phyloP scores from a whole-genome alignment of 2,113 vertebrate species.

The Centropus bengalensis region DNA sequence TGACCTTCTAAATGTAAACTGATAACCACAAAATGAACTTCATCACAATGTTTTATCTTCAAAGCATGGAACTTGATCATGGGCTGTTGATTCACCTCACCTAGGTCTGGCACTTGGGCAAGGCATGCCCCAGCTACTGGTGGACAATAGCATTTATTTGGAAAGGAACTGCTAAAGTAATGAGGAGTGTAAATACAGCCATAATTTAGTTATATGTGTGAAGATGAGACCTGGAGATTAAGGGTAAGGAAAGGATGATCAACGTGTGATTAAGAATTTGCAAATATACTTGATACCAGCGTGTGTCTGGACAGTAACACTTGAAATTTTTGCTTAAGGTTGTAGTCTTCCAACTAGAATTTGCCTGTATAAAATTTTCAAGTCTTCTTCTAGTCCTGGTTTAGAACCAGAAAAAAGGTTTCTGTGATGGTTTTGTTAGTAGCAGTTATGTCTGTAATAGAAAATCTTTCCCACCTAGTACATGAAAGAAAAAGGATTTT shows the following conservation, averaged over 20 bases:
- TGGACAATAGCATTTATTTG: background rate
- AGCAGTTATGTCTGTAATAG: background rate
- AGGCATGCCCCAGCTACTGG: background rate
- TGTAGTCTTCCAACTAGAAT: background rate
- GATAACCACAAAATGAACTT: background rate
- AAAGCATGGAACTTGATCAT: background rate
- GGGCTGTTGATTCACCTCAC: background rate
- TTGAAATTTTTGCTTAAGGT: background rate
- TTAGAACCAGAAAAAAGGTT: background rate
- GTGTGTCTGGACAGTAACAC: background rate
- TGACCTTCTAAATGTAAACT: background rate
- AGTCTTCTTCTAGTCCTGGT: background rate
- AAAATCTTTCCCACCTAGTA: background rate
- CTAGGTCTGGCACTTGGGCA: rapidly evolving
- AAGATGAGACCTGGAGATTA: background rate
- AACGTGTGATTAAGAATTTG: background rate
- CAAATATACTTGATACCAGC: background rate
- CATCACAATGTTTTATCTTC: background rate
- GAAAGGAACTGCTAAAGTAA: background rate
- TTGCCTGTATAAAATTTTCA: background rate
- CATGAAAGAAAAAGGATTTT: background rate
- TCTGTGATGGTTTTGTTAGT: background rate
- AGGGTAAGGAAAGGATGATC: background rate
- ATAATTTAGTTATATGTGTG: background rate
- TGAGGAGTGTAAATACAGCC: background rate